phyloP scores from a whole-genome alignment of 2,888 invertebrate genomes.

The Lissocephala sabroskyi region DNA sequence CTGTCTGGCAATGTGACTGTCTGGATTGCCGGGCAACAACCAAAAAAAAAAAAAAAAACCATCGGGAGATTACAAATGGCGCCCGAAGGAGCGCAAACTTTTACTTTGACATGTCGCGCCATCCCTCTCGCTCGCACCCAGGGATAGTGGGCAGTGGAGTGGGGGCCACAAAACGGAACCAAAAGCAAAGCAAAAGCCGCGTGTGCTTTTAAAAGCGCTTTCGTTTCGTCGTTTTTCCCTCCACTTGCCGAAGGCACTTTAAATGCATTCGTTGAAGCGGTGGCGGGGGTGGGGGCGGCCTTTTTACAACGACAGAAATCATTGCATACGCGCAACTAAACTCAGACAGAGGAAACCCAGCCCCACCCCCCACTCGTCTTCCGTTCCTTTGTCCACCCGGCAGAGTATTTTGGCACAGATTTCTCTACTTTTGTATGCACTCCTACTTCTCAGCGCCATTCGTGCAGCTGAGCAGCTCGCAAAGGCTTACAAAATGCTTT shows the following conservation, averaged over 20 bases:
- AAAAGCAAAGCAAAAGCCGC: slow-evolving; percentile 34
- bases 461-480: too few relatives aligned
- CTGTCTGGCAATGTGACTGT: too few relatives aligned
- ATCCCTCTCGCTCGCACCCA: background rate
- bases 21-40: too few relatives aligned
- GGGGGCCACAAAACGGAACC: slow-evolving; percentile 32
- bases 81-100: slow-evolving; percentile 53
- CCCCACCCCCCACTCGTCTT: too few relatives aligned
- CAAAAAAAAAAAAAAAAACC: slow-evolving; percentile 5
- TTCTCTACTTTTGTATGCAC: background rate
- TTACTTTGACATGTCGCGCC: slow-evolving; percentile 53
- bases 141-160: slow-evolving; percentile 6
- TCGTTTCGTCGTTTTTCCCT: slow-evolving; percentile 2
- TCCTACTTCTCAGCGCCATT: too few relatives aligned
- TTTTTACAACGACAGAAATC: slow-evolving; percentile 45
- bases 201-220: slow-evolving; percentile 26
- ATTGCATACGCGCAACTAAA: slow-evolving; percentile 52
- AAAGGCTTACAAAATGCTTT: too few relatives aligned
- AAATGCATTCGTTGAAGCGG: slow-evolving; percentile 53
- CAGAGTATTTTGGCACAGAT: background rate
- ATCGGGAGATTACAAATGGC: slow-evolving; percentile 46
- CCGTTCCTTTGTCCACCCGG: too few relatives aligned
- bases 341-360: slow-evolving; percentile 31
- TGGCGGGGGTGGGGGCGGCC: slow-evolving; percentile 30
- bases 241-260: slow-evolving; percentile 47